Base-by-base conservation (phyloP, 2,888 invertebrate species). In the Nemapogon koenigi region DNA sequence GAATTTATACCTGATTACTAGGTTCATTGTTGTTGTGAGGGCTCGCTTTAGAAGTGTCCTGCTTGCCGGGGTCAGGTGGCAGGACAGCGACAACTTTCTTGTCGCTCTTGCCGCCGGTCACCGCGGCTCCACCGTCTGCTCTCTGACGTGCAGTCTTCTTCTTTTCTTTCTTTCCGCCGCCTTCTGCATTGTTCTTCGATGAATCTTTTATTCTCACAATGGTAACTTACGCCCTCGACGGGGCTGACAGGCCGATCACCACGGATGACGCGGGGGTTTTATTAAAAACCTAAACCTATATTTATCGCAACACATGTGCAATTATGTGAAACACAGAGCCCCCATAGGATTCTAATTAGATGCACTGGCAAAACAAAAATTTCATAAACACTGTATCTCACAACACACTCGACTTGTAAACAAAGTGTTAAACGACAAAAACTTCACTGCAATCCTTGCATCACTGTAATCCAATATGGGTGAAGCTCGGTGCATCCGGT, bases 201-300 rank as follows among this genome's bases (percentile, higher is more conserved):
- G 80, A 67, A 73, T 84, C 85, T 68, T 84, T 84, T 66, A 84
- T 81, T 73, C 84, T 80, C 84, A 85, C 85, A 81, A 85, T 85
- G 83, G 81, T 81, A 69, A 82, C 84, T 83, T 63, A 50, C 46
- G 14, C n/a, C 14, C 18, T 29, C 37, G 19, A 33, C 7, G 7
- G n/a, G n/a, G n/a, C n/a, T 22, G 22, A 22, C 22, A 22, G 7
- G 22, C 6, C 22, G 22, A 22, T 7, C 6, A 22, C 22, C 22
- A 22, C 22, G 10, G 10, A 11, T 18, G 7, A n/a, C 2, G 4
- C 3, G 14, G 22, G 15, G 22, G 18, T 11, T 11, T 19, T 17
- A 13, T 11, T n/a, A 33, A 19, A 33, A 16, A 15, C 16, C 18
- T 31, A 35, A 19, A 19, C 28, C 11, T 28, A 28, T n/a, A 4